Conservation (phyloP, 1,140 invertebrate genomes). For the Myzus persicae region DNA sequence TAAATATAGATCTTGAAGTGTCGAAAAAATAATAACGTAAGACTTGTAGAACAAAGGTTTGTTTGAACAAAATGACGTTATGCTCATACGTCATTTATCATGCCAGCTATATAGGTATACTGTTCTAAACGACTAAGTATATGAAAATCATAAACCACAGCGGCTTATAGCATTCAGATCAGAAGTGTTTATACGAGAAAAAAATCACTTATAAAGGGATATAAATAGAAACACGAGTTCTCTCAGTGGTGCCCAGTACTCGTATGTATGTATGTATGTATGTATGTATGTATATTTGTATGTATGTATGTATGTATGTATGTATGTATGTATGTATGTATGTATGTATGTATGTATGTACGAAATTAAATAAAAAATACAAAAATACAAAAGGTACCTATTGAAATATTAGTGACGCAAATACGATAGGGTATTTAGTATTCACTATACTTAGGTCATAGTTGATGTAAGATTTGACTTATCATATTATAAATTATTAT, state of each 20-base stretch:
- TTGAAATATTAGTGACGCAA: neutral
- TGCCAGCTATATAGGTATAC: neutral
- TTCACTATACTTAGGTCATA: neutral
- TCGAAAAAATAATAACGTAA: neutral
- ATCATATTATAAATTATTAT: neutral
- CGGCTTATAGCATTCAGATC: neutral
- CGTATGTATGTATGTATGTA: no score
- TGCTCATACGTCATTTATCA: neutral
- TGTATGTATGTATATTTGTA: no score
- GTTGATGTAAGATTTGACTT: neutral
- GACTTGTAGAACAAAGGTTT: neutral
- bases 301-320: no score
- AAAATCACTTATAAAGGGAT: neutral
- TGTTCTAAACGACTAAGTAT: constrained; percentile 2
- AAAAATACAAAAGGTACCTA: no score
- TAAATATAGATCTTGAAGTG: neutral
- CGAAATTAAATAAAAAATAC: no score
- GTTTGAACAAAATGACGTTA: neutral
- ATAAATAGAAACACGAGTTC: no score
- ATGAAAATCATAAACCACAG: neutral
- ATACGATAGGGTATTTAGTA: neutral
- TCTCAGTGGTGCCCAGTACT: no score
- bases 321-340: no score
- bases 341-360: no score
- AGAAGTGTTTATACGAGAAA: neutral